Conservation (phyloP, 2,797 vertebrate genomes). For the Glyptemys insculpta region DNA sequence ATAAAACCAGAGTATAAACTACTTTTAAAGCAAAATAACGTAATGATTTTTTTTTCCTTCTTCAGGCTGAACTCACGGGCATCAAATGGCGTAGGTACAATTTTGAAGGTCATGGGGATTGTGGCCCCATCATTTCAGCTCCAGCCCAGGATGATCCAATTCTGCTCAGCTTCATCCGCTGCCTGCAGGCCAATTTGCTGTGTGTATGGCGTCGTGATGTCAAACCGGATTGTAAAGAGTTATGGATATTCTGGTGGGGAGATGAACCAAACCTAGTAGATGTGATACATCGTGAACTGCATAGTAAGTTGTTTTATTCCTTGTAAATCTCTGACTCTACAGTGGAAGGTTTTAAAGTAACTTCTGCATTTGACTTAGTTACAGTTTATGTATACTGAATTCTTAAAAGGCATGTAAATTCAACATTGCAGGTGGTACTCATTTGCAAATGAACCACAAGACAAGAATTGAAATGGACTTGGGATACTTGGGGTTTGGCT, state of each 20-base stretch:
- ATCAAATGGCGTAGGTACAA: constrained; percentile 99
- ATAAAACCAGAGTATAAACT: not conserved
- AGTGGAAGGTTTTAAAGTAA: not conserved
- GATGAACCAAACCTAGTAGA: constrained; percentile 94
- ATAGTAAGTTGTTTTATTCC: constrained; percentile 86
- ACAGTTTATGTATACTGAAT: not conserved
- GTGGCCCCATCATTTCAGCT: constrained; percentile 96
- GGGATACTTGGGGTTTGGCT: not conserved
- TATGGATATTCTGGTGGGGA: constrained; percentile 99
- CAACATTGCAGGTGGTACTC: not conserved
- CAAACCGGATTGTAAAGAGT: constrained; percentile 93
- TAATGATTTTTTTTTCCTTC: not conserved
- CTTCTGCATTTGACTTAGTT: fast-evolving
- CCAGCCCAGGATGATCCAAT: constrained; percentile 98
- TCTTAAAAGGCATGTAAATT: not conserved
- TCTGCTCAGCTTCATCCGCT: constrained; percentile 97
- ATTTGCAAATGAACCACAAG: not conserved
- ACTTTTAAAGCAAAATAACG: not conserved
- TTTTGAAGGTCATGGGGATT: constrained; percentile 93
- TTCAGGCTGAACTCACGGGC: constrained; percentile 95
- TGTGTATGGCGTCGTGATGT: constrained; percentile 97
- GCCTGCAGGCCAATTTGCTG: constrained; percentile 95
- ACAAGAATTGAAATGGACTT: not conserved
- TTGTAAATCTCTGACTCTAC: not conserved
- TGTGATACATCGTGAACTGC: constrained; percentile 95